Evolutionary conservation across 35 echinoderm and acorn worm species (phyloP).

Genomic region (Apostichopus japonicus): DNA sequence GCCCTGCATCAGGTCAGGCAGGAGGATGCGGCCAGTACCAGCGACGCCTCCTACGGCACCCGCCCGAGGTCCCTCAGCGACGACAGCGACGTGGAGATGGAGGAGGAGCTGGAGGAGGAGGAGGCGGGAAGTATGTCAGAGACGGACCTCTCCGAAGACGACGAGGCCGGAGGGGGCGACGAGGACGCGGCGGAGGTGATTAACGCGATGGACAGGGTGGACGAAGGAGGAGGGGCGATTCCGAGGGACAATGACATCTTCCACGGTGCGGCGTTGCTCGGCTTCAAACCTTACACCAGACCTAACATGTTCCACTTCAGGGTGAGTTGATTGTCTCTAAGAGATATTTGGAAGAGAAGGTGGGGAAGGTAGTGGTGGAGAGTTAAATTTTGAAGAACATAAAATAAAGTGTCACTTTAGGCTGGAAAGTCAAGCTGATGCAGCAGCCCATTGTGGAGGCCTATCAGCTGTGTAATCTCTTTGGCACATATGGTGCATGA

Average conservation of each 20-base stretch:
- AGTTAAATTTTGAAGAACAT: too few species aligned
- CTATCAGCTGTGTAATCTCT: too few species aligned
- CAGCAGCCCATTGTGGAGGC: too few species aligned
- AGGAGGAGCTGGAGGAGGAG: slow-evolving; percentile 25
- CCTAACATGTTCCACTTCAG: slow-evolving; percentile 85
- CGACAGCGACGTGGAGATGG: slow-evolving; percentile 82
- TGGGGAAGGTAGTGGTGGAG: too few species aligned
- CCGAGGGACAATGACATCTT: slow-evolving; percentile 62
- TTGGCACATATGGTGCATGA: too few species aligned
- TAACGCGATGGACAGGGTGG: slow-evolving; percentile 56
- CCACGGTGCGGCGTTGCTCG: slow-evolving; percentile 77
- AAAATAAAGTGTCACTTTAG: too few species aligned
- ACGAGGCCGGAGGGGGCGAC: slow-evolving; percentile 18
- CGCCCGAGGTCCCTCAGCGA: slow-evolving; percentile 49
- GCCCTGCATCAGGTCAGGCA: slow-evolving; percentile 33
- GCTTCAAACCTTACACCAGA: slow-evolving; percentile 93
- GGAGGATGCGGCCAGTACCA: slow-evolving; percentile 44
- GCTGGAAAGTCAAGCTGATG: too few species aligned
- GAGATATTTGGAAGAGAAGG: too few species aligned
- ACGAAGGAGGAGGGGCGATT: slow-evolving; percentile 7
- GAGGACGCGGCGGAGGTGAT: slow-evolving; percentile 49
- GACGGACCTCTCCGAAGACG: slow-evolving; percentile 35
- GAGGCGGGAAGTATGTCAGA: slow-evolving; percentile 37
- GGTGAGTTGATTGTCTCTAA: slow-evolving; percentile 56
- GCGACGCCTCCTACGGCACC: slow-evolving; percentile 20